phyloP scores from a whole-genome alignment of 2,888 invertebrate species.

The Stenichneumon culpator region DNA sequence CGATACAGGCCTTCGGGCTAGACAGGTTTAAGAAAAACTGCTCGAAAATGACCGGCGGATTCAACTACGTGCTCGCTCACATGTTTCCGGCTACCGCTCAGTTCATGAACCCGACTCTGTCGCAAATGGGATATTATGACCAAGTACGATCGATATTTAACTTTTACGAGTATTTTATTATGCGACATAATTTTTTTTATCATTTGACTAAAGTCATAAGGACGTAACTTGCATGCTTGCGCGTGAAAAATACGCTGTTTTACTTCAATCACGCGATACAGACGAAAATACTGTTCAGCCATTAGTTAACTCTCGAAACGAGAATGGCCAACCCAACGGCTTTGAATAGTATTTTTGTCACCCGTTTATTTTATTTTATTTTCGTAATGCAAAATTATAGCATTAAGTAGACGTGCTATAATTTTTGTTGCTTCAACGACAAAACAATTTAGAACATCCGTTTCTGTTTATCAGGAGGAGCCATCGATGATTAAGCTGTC shows the following conservation, averaged over 20 bases:
- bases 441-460: neutral
- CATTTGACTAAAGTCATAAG: neutral
- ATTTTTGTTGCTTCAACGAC: neutral
- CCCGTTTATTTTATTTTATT: neutral
- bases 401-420: neutral
- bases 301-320: no score
- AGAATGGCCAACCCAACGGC: no score
- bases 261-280: no score
- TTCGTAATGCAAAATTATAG: neutral
- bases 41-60: constrained; percentile 93
- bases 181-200: neutral
- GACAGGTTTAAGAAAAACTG: constrained; percentile 96
- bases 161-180: neutral
- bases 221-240: no score
- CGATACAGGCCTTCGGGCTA: constrained; percentile 95
- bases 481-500: constrained; percentile 76
- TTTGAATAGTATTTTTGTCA: no score
- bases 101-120: constrained; percentile 79
- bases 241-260: no score
- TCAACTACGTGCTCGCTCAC: constrained; percentile 92
- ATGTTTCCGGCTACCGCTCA: constrained; percentile 89
- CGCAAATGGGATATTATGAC: constrained; percentile 78
- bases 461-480: constrained; percentile 75
- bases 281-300: no score
- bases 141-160: constrained; percentile 69